Conservation (phyloP, 2,797 vertebrate species). For the Leuciscus waleckii region DNA sequence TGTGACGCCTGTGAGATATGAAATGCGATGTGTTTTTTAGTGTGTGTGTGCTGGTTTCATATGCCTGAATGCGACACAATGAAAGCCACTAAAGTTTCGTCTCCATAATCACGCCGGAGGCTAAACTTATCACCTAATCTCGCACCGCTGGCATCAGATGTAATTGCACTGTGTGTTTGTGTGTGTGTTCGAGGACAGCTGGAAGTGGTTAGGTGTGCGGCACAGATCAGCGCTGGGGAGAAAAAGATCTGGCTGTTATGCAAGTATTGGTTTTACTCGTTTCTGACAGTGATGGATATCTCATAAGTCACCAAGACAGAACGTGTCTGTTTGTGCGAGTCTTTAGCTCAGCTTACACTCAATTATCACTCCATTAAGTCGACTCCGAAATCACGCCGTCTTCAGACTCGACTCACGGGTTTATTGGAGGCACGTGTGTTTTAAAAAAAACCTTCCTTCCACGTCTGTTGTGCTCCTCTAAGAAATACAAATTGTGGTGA, state of each 20-base stretch:
- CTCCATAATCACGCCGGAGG: constrained; percentile 74
- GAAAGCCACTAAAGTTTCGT: constrained; percentile 76
- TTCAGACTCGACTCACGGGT: background rate
- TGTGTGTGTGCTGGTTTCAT: constrained; percentile 63
- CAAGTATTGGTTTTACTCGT: constrained; percentile 64
- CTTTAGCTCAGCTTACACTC: constrained; percentile 18
- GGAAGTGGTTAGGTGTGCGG: constrained; percentile 78
- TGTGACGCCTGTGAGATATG: constrained; percentile 56
- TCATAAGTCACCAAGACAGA: constrained; percentile 53
- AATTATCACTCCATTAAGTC: constrained; percentile 32
- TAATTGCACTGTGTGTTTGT: constrained; percentile 60
- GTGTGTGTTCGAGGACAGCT: constrained; percentile 73
- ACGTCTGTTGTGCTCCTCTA: constrained; percentile 10
- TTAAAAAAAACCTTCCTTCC: constrained; percentile 2
- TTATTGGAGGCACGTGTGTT: background rate
- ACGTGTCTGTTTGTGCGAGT: constrained; percentile 23
- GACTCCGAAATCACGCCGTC: background rate
- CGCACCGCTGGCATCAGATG: constrained; percentile 76
- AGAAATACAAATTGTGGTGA: background rate
- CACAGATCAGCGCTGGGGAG: constrained; percentile 65
- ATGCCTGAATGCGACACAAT: constrained; percentile 65
- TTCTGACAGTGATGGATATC: constrained; percentile 56
- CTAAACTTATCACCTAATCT: constrained; percentile 76
- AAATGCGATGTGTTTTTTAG: constrained; percentile 66
- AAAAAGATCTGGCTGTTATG: constrained; percentile 68